phyloP scores from a whole-genome alignment of 2,888 invertebrate genomes.

The Caenorhabditis drosophilae region DNA sequence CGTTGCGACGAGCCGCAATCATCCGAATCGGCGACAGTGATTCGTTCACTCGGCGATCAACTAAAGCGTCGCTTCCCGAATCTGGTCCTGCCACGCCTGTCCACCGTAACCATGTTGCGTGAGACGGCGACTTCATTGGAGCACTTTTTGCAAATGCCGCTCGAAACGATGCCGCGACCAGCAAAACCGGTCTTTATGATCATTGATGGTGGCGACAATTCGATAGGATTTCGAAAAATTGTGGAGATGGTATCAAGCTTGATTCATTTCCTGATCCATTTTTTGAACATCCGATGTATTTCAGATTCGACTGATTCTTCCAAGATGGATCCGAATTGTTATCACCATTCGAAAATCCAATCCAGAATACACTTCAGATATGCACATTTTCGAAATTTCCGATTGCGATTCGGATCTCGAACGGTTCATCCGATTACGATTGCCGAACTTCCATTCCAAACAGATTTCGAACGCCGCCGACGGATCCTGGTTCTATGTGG shows the following conservation, averaged over 20 bases:
- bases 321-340: conserved; percentile 45
- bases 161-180: conserved; percentile 44
- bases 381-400: conserved; percentile 33
- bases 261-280: conserved; percentile 3
- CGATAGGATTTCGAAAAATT: conserved; percentile 20
- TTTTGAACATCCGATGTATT: too few species aligned
- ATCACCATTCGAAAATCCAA: conserved; percentile 27
- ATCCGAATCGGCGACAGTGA: conserved; percentile 45
- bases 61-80: conserved; percentile 48
- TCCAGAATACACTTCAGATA: conserved; percentile 5
- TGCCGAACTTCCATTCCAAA: conserved; percentile 38
- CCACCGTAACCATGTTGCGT: conserved; percentile 45
- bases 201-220: conserved; percentile 34
- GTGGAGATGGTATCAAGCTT: conserved; percentile 15
- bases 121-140: conserved; percentile 39
- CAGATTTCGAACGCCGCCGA: conserved; percentile 31
- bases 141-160: conserved; percentile 42
- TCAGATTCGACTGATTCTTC: conserved; percentile 22
- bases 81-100: conserved; percentile 48
- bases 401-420: conserved; percentile 34
- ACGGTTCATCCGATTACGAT: conserved; percentile 35
- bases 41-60: conserved; percentile 43
- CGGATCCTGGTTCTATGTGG: conserved; percentile 55
- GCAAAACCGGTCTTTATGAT: conserved; percentile 41
- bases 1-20: conserved; percentile 41